A percentile compares a stretch with the other conserved stretches of the same genome.
These are phyloP conservation scores for Aselliscus stoliczkanus DNA, from an alignment of 2,797 vertebrate species.

Conservation along the genomic window DNA sequence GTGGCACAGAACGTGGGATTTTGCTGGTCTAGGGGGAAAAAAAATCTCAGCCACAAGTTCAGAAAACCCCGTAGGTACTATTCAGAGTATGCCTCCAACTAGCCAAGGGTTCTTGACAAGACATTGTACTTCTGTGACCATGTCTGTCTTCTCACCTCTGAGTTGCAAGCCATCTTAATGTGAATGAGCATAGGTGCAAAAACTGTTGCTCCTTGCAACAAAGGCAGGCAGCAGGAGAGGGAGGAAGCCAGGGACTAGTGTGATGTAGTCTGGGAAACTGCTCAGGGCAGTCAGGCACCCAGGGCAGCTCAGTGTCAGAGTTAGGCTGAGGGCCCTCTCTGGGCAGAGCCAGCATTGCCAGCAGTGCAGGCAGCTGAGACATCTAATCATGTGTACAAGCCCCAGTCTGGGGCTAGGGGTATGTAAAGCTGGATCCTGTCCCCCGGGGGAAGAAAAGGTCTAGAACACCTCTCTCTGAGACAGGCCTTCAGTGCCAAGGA, in stretches of 20 bases:
- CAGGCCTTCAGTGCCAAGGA: neutral
- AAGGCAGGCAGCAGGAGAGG: neutral
- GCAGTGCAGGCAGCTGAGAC: neutral
- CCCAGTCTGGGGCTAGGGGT: no score
- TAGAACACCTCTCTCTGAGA: neutral
- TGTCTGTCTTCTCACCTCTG: neutral
- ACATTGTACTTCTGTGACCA: neutral
- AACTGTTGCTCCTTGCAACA: neutral
- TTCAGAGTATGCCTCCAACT: neutral
- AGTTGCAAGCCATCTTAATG: neutral
- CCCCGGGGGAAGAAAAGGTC: neutral
- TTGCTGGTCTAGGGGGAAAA: neutral
- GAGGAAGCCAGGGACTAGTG: neutral
- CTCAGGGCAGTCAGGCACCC: neutral
- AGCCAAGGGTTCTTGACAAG: neutral
- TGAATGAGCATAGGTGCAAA: neutral
- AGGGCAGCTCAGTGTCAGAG: neutral
- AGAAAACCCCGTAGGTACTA: neutral
- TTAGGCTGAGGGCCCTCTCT: fast-evolving
- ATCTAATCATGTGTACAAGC: neutral
- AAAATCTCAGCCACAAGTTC: neutral
- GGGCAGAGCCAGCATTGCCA: neutral
- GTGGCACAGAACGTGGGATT: neutral
- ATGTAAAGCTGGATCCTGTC: neutral
- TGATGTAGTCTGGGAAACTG: neutral